Conservation (phyloP, 2,797 vertebrate genomes). For the Lithobates sylvaticus region DNA sequence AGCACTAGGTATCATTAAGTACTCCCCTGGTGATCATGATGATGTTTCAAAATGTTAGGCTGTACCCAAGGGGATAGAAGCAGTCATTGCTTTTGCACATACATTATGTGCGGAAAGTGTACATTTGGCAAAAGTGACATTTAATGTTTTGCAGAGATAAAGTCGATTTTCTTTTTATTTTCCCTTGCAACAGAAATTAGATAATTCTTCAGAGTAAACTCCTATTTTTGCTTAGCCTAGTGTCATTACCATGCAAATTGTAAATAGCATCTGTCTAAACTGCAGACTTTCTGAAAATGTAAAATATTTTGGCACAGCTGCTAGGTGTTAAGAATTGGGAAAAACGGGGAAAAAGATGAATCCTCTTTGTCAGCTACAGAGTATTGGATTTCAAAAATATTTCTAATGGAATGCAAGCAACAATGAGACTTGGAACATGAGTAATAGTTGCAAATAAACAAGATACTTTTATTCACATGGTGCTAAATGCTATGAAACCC, state of each 20-base stretch:
- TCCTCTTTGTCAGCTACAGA: conserved; percentile 32
- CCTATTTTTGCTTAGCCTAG: conserved; percentile 61
- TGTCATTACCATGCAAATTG: conserved; percentile 62
- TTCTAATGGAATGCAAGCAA: conserved; percentile 12
- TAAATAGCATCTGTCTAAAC: conserved; percentile 62
- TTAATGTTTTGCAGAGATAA: conserved; percentile 62
- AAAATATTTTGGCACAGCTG: conserved; percentile 59
- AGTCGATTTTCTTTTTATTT: conserved; percentile 61
- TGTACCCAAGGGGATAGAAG: conserved; percentile 50
- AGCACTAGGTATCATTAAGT: conserved; percentile 60
- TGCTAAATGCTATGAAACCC: neutral
- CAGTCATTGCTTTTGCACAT: conserved; percentile 59
- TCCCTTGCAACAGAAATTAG: conserved; percentile 58
- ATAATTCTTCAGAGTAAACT: conserved; percentile 63
- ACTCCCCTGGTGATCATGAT: conserved; percentile 58
- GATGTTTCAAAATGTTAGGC: conserved; percentile 61
- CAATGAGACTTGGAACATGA: conserved; percentile 17
- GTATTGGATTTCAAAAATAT: conserved; percentile 18
- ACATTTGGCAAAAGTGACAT: conserved; percentile 63
- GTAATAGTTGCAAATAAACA: conserved; percentile 24
- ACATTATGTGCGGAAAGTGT: conserved; percentile 60
- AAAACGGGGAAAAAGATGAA: conserved; percentile 1
- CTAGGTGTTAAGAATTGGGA: conserved; percentile 39
- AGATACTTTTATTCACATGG: neutral
- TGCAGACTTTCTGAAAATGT: conserved; percentile 57